Base-by-base conservation (phyloP, 2,797 vertebrate species). In the Hippocampus kuda region DNA sequence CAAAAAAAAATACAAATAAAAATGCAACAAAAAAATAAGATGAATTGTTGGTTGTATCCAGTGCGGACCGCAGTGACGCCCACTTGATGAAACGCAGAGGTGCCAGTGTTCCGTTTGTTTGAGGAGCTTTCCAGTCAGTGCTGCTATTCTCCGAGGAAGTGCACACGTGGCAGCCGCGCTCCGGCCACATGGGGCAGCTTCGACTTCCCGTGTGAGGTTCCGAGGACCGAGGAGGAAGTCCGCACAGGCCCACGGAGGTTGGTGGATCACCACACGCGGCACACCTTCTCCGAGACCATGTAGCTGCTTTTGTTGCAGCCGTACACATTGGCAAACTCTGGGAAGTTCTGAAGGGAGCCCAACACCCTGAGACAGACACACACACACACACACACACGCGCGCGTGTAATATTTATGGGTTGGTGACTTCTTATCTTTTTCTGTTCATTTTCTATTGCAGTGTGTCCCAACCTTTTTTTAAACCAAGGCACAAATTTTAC, bases 331-430 rank as follows among this genome's bases (percentile, higher is more conserved):
- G 95, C 90, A 83, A 99, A 99, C 82, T 96, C 94, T 0, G 87
- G 92, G 9, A 94, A 95, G 84, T 98, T 99, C 85, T 98, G 96
- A 77, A 99, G 84, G 16, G 94, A 94, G 51, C 96, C 96, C 24
- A 99, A 87, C 48, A 99, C 95, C 89, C 96, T 99, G 85, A 38
- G 34, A 38, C 34, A 68, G 38, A 42, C 26, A 72, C 18, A 81
- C 0, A 68, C n/a, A 70, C 9, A 77, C 13, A 48, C 1, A 51
- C 15, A 49, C 1, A 11, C 30, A 34, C 30, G n/a, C 51, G n/a
- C 7, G 9, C 51, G 2, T 8, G 9, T 53, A 22, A n/a, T 9
- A 22, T 20, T 22, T 22, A 34, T 34, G 34, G 34, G 5, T 34
- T 34, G 34, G 34, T 34, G 34, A 34, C 5, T 34, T 34, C 34